Evolutionary conservation across 2,113 vertebrate species (phyloP).

Genomic region (Desmodus rotundus): DNA sequence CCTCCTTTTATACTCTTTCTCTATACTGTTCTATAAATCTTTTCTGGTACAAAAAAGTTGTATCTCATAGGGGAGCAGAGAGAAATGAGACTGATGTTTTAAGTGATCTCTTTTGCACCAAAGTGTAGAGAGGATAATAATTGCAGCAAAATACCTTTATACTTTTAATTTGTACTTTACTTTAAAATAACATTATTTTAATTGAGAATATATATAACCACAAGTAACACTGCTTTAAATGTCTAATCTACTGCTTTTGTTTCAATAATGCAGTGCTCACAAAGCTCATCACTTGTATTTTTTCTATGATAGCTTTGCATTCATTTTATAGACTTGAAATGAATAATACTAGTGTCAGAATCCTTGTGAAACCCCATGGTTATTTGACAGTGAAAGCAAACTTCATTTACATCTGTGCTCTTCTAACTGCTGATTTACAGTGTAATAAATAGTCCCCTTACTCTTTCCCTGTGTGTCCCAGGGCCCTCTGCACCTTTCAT

Average conservation of each 20-base stretch:
- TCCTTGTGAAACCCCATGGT: neutral
- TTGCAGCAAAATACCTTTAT: neutral
- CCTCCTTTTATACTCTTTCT: neutral
- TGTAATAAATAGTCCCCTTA: neutral
- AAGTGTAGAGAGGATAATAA: neutral
- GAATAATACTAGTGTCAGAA: conserved; percentile 16
- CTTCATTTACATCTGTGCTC: neutral
- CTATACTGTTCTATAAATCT: neutral
- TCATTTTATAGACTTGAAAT: conserved; percentile 41
- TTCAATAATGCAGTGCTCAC: neutral
- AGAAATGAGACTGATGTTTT: neutral
- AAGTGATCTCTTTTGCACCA: neutral
- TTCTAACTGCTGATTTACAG: neutral
- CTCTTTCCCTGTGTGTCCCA: neutral
- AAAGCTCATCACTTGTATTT: conserved; percentile 12
- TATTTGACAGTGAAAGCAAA: neutral
- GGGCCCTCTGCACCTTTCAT: neutral
- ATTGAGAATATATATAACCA: neutral
- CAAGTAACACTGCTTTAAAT: neutral
- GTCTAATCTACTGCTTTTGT: conserved; percentile 36
- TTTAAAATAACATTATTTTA: neutral
- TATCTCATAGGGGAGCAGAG: neutral
- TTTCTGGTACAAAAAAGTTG: neutral
- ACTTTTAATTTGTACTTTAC: neutral
- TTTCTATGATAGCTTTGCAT: neutral